Evolutionary conservation across 2,113 vertebrate genomes (phyloP), one percentile per base, ranked within the genome.

Genomic region (Caranx melampygus): DNA sequence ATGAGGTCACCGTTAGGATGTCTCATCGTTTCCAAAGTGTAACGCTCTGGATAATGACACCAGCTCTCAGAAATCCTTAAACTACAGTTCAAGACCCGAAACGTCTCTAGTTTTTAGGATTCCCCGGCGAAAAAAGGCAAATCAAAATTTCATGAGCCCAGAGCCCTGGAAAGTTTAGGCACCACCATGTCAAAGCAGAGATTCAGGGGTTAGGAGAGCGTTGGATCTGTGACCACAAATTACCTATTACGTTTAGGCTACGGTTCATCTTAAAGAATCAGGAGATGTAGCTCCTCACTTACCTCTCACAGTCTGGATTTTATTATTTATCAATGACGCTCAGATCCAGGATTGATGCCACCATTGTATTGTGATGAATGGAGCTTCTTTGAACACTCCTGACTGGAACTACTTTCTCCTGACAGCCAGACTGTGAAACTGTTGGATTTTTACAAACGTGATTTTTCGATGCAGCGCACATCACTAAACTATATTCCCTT

Each of bases 1-100:
- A 64, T 78, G 84, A 91, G 88, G 85, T 91, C 90, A 82, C 37
- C 0, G 44, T 6, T 51, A 52, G 67, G 70, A 58, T 68, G 70
- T 72, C 72, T 82, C 75, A 45, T 52, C 11, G 49, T 77, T 67
- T 87, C 58, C 58, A 57, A 64, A 79, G 63, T 1, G 37, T 34
- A 66, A 73, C 7, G 10, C 65, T 57, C 3, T 0, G 70, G 79
- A 84, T 90, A 78, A 87, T 81, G 40, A 79, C 88, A 83, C 54
- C 15, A 0, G 16, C 47, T 65, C 71, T 26, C 11, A 44, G 55
- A 78, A 83, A 65, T 83, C 47, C 55, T 74, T 66, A 69, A 69
- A 69, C 45, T 35, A 5, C 35, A 2, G 8, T 44, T 49, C 2
- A 60, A 85, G 69, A 75, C 44, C 33, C 44, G 13, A 31, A 75